Conservation (phyloP, 2,888 invertebrate species). For the Acanthococcus lagerstroemiae region DNA sequence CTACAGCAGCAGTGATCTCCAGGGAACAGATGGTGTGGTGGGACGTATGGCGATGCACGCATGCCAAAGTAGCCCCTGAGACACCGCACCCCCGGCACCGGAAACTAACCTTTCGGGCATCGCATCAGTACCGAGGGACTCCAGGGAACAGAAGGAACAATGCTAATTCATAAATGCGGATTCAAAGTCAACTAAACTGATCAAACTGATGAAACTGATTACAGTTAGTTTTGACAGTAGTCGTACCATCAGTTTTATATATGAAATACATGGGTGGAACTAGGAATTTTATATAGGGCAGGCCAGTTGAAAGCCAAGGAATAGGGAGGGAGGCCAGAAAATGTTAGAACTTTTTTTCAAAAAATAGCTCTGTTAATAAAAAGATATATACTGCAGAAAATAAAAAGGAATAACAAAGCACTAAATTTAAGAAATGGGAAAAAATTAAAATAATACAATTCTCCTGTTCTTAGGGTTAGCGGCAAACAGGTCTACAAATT, state of each 20-base stretch:
- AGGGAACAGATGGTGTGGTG: too few species aligned
- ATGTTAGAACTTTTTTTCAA: background rate
- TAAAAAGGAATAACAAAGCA: too few species aligned
- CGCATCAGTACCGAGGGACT: too few species aligned
- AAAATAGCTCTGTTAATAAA: background rate
- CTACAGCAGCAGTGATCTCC: too few species aligned
- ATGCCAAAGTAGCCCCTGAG: too few species aligned
- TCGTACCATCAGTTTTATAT: background rate
- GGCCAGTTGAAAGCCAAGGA: background rate
- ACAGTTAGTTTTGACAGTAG: background rate
- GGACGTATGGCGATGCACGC: too few species aligned
- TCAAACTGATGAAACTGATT: too few species aligned
- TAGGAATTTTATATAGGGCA: background rate
- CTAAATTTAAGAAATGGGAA: background rate
- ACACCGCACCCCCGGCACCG: too few species aligned
- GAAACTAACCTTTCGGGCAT: too few species aligned
- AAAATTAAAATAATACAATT: background rate
- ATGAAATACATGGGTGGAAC: background rate
- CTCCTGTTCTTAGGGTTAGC: slow-evolving; percentile 9
- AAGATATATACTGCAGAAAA: background rate
- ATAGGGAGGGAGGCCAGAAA: background rate
- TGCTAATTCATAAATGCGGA: background rate
- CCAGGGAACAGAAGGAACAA: too few species aligned
- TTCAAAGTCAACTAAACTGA: background rate
- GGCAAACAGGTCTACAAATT: background rate